Evolutionary conservation across 2,797 vertebrate species (phyloP), one percentile per base, ranked within the genome.

Genomic region (Decapterus maruadsi): DNA sequence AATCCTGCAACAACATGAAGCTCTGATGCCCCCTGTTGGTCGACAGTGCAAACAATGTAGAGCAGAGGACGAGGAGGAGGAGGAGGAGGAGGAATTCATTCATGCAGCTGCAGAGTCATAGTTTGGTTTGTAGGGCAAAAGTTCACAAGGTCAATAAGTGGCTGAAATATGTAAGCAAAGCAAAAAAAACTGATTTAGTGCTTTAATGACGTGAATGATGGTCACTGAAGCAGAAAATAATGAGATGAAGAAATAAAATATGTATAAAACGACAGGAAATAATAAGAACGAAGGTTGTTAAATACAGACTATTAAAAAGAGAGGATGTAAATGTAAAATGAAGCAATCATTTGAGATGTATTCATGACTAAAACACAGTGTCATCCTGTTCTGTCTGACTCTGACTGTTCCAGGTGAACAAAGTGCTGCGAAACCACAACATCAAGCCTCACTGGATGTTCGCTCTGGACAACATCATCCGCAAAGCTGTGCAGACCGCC

Each of bases 361-460:
- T n/a, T 43, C 19, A 36, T 22, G 38, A 1, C 57, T 20, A 40
- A 61, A 55, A 69, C 8, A 19, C 29, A 59, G 6, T 22, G 10
- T 36, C 34, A 13, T 10, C 22, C 31, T 34, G 31, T 20, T 68
- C 17, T 55, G 60, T 61, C 55, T 50, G 11, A 74, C 29, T 59
- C 2, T 65, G 87, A 2, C 83, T 22, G 92, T 77, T 84, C 26
- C 85, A 99, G 98, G 97, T 99, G 67, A 99, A 99, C 94, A 99
- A 99, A 96, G 97, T 99, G 83, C 94, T 99, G 83, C 93, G 98
- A 90, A 99, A 98, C 88, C 98, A 99, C 93, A 99, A 99, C 88
- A 99, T 99, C 93, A 99, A 99, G 89, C 98, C 98, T 40, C 98
- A 99, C 76, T 99, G 98, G 98, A 99, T 99, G 98, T 99, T 99